phyloP scores from a whole-genome alignment of 2,888 invertebrate species.

The Seira musarum region DNA sequence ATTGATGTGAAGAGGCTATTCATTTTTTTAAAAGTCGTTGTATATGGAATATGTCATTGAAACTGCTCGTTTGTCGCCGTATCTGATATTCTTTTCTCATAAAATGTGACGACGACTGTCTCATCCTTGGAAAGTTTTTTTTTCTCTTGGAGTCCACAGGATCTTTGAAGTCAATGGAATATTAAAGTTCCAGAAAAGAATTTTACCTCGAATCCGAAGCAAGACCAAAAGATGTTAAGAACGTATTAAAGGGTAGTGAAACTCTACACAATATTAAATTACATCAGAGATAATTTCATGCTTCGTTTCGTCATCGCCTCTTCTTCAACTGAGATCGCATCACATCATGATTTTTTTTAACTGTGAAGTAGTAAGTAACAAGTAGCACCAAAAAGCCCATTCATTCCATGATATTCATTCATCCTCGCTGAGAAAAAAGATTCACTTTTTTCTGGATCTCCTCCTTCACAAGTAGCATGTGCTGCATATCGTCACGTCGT shows the following conservation, averaged over 20 bases:
- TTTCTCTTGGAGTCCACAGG: neutral
- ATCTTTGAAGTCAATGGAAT: neutral
- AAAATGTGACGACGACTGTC: neutral
- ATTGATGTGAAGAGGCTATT: neutral
- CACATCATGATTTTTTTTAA: conserved; percentile 26
- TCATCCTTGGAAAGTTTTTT: neutral
- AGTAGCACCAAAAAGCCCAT: neutral
- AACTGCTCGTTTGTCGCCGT: neutral
- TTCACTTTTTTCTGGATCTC: neutral
- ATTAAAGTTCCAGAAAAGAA: neutral
- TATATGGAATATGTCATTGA: neutral
- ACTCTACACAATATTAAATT: neutral
- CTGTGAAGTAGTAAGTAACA: neutral
- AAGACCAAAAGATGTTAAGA: neutral
- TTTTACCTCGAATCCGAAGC: neutral
- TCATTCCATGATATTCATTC: conserved; percentile 14
- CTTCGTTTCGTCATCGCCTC: conserved; percentile 23
- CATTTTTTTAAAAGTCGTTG: neutral
- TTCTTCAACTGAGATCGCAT: conserved; percentile 5
- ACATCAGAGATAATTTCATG: conserved; percentile 5
- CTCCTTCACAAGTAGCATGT: neutral
- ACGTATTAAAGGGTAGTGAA: no score
- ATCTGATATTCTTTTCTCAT: neutral
- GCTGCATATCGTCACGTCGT: neutral
- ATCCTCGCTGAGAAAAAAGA: no score